These are phyloP conservation scores for Clavelina lepadiformis DNA, from an alignment of 23 tunicate species.

Conservation along the genomic window DNA sequence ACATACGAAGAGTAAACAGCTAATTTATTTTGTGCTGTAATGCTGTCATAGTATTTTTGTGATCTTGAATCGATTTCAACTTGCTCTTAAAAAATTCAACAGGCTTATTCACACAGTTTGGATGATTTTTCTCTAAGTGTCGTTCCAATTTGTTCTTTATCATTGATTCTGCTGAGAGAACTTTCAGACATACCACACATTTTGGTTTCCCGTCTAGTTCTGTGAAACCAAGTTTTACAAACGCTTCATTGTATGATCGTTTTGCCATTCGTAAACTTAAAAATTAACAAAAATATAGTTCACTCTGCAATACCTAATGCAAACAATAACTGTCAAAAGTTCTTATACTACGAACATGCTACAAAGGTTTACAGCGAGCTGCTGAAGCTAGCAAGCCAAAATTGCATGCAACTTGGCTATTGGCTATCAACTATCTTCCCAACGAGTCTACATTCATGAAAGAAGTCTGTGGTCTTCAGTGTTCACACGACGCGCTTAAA, in stretches of 20 bases:
- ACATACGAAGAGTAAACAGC: slow-evolving; percentile 9
- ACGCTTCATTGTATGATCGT: slow-evolving; percentile 14
- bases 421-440: too few relatives aligned
- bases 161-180: slow-evolving; percentile 9
- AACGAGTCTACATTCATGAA: not conserved
- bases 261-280: too few relatives aligned
- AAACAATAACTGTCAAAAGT: too few relatives aligned
- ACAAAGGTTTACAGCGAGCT: too few relatives aligned
- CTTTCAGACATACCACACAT: slow-evolving; percentile 3
- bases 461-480: too few relatives aligned
- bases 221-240: slow-evolving; percentile 6
- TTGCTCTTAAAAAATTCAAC: slow-evolving; percentile 8
- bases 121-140: slow-evolving; percentile 16
- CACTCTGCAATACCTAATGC: too few relatives aligned
- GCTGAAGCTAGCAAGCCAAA: too few relatives aligned
- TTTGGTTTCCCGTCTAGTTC: slow-evolving; percentile 1
- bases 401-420: too few relatives aligned
- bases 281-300: too few relatives aligned
- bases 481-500: too few relatives aligned
- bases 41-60: slow-evolving; percentile 4
- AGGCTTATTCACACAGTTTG: slow-evolving; percentile 10
- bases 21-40: slow-evolving; percentile 7
- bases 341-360: too few relatives aligned
- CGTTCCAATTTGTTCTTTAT: slow-evolving; percentile 8
- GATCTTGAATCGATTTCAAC: slow-evolving; percentile 1